Evolutionary conservation across 2,113 vertebrate genomes (phyloP), one percentile per base, ranked within the genome.

Genomic region (Myxocyprinus asiaticus): DNA sequence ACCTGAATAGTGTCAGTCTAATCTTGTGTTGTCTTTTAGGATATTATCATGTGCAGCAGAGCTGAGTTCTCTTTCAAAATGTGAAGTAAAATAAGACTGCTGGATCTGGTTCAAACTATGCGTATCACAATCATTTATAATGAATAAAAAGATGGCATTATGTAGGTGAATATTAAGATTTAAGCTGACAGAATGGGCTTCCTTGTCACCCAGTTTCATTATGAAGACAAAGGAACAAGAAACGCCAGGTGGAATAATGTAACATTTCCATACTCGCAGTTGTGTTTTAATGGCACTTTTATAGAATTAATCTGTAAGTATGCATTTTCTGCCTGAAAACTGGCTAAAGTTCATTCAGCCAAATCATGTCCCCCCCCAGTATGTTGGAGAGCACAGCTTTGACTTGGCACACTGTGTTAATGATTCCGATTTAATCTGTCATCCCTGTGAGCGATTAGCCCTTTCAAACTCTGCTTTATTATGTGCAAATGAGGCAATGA

Each of bases 361-460:
- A 71, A 59, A 77, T 76, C 72, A 22, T 63, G 67, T 64, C 47
- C 43, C 68, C 14, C 22, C 22, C 58, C 62, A 44, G 68, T 77
- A 77, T 56, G 67, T 66, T 22, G 9, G 47, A 62, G 43, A 67
- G 47, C 65, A 68, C 64, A 45, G 62, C 22, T 89, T 79, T 67
- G 87, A 90, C 90, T 87, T 89, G 87, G 91, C 91, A 90, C 81
- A 85, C 89, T 51, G 81, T 84, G 89, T 91, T 89, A 84, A 78
- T 85, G 78, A 84, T 82, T 10, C 91, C 94, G 93, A 95, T 94
- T 94, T 93, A 95, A 93, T 94, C 93, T 85, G 87, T 92, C 93
- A 94, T 94, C 92, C 94, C 91, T 85, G 85, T 92, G 93, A 96
- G 91, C 88, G 90, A 95, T 91, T 81, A 91, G 88, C 90, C 91